These are phyloP conservation scores for Perithous albicinctus DNA, from an alignment of 2,888 invertebrate genomes.

Conservation along the genomic window DNA sequence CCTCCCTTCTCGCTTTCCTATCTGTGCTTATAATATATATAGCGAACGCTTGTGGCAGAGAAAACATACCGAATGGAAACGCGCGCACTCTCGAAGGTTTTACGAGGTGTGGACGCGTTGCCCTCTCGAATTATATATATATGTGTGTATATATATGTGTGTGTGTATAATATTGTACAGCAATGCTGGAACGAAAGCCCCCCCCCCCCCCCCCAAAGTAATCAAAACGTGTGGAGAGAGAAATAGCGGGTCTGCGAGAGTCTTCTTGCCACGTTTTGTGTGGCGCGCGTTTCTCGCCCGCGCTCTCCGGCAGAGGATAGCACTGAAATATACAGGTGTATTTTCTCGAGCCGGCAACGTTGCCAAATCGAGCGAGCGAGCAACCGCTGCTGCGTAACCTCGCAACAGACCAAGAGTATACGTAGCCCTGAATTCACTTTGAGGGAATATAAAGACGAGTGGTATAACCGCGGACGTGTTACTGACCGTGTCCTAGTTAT, in stretches of 20 bases:
- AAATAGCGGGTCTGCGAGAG: constrained; percentile 56
- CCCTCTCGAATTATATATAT: constrained; percentile 1
- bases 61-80: not conserved
- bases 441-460: not conserved
- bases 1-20: constrained; percentile 30
- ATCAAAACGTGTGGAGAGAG: constrained; percentile 39
- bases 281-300: constrained; percentile 54
- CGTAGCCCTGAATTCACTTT: constrained; percentile 33
- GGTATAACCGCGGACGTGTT: not conserved
- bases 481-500: constrained; percentile 20
- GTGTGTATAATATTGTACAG: constrained; percentile 64
- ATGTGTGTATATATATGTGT: constrained; percentile 5
- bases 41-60: not conserved
- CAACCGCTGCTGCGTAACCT: too few species aligned
- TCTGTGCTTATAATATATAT: constrained; percentile 23
- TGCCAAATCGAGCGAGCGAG: constrained; percentile 58
- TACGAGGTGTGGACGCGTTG: constrained; percentile 71
- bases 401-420: not conserved
- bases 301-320: constrained; percentile 8
- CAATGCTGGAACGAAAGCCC: constrained; percentile 26
- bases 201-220: too few species aligned
- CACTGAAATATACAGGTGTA: constrained; percentile 62
- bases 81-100: constrained; percentile 59
- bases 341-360: constrained; percentile 58
- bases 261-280: constrained; percentile 12